Evolutionary conservation across 2,888 invertebrate genomes (phyloP), one percentile per base, ranked within the genome.

Genomic region (Andrena marginata): DNA sequence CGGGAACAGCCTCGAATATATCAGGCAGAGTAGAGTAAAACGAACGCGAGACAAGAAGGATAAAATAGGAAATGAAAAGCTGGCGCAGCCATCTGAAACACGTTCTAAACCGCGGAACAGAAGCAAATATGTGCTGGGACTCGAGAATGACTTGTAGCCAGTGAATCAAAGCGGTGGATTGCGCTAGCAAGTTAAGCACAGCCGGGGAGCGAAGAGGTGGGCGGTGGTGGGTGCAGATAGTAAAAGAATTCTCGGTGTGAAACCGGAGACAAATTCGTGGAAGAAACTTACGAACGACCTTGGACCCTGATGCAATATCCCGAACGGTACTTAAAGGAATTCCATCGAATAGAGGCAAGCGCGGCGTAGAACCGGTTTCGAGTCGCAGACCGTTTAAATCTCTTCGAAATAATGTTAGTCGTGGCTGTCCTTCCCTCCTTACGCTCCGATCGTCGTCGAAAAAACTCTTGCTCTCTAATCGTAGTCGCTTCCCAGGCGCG

Each of bases 291-390:
- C 51, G 71, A 77, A 87, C 75, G 89, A 88, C 89, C 89, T 89
- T 89, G 89, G 86, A 64, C 80, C 82, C 80, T 87, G 87, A 89
- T 89, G 89, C 89, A 87, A 89, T 82, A 74, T 79, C 85, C 84
- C 77, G 77, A 87, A 89, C 87, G 89, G 89, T 89, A 87, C 87
- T 89, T 81, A 82, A 89, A 89, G 85, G 81, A 89, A 89, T 89
- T 89, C 89, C 86, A 85, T 82, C 84, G 77, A 72, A 73, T 69
- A 82, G 78, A 79, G 77, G 72, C 86, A 73, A 73, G 85, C 77
- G 68, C 79, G 76, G 72, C 63, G 79, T 62, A 65, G 70, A 89
- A 87, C 88, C 87, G 88, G 88, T 89, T 88, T 79, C 60, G 31
- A 49, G 72, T 72, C 72, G 49, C 81, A 56, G 64, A 85, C 85